Base-by-base conservation (phyloP, 2,113 vertebrate species). In the Phaetusa simplex region DNA sequence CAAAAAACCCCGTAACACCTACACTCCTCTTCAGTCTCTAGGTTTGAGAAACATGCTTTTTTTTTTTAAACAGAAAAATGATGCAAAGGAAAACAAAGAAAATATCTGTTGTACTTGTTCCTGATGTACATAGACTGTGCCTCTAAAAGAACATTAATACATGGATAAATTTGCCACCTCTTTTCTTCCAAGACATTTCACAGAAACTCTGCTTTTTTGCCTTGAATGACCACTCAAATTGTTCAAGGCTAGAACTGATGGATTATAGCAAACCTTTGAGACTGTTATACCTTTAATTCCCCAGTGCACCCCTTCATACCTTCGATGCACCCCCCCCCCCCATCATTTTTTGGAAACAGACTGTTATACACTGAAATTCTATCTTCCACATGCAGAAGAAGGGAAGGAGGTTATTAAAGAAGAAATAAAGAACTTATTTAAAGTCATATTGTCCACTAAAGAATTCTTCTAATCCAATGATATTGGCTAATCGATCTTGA, bases 1-100 rank as follows among this genome's bases (percentile, higher is more conserved):
- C 0, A 74, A 66, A 84, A 59, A 93, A 62, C 2, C 0, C 5
- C 0, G 0, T 24, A 86, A 82, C 38, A 76, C 8, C 58, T 69
- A 86, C 17, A 29, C 22, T 72, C 61, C 34, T 66, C 24, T 76
- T 59, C 49, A 69, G 20, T n/a, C 45, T 78, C 6, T 43, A 50
- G 34, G 32, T 67, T 40, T 56, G 38, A 91, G 34, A 15, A 21
- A 82, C 19, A 5, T 23, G 6, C 11, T 42, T 58, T 40, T 72
- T 53, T 53, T 53, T 59, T 74, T 79, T 67, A 43, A 70, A 82
- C 50, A 50, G 12, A 67, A 93, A 92, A 69, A 4, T 26, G 22
- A 85, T 71, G 29, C 7, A 62, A 43, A 58, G 9, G 5, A 6
- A 38, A 49, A 66, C 40, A 66, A 47, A 59, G 47, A 50, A 32